Base-by-base conservation (phyloP, 2,888 invertebrate species). In the Drosophila meridiana region DNA sequence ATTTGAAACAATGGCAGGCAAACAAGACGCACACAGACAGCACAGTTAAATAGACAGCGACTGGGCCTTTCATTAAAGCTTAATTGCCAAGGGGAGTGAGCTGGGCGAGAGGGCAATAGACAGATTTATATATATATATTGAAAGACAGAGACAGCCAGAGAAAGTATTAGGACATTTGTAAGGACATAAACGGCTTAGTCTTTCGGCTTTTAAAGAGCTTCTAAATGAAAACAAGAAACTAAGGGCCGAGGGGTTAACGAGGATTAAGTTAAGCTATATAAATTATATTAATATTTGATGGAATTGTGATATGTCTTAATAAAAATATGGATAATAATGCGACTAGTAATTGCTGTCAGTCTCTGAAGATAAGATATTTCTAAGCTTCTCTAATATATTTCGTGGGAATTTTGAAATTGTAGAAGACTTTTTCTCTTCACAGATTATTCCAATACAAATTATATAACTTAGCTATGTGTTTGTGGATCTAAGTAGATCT, bases 11-110 rank as follows among this genome's bases (percentile, higher is more conserved):
- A 76, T 66, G 47, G 57, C 53, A 71, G 47, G 70, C 70, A 79
- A 69, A 75, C 69, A 74, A 56, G 38, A 66, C 9, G 50, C 13
- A 28, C 30, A 47, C 53, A 43, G 3, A 65, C 43, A 56, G 6
- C 34, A 59, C 38, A 60, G 47, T 50, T 43, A 66, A 60, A 70
- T 47, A 76, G 72, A 69, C 68, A 62, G 48, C 48, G 45, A 26
- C 53, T 55, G 55, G 58, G 45, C 66, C 64, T 69, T 73, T 79
- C 80, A 79, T 76, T 78, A 79, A 72, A 64, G 63, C 59, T 75
- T 69, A 58, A 76, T 78, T 58, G 64, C 70, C 34, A 7, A 14
- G 34, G 42, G 13, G 20, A 30, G n/a, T 7, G n/a, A 30, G 59
- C 1, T 14, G 38, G 32, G 20, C 26, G 45, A 9, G 20, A 26